Evolutionary conservation across 2,888 invertebrate species (phyloP).

Genomic region (Argynnis bischoffii): DNA sequence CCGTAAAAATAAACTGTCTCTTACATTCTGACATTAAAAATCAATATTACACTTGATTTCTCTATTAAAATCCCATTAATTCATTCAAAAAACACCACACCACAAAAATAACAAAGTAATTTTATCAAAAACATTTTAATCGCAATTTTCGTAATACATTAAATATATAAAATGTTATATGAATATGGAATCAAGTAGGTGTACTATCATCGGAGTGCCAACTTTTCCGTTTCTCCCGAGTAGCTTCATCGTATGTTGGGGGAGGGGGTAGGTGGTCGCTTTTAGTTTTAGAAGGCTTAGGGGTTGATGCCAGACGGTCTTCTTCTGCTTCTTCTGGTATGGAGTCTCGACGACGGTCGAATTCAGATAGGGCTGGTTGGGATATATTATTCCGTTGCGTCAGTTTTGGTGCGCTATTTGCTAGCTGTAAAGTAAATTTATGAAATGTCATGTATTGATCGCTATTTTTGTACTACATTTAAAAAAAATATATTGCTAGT

Average conservation of each 20-base stretch:
- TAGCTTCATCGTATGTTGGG: constrained; percentile 71
- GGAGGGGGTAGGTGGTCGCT: constrained; percentile 68
- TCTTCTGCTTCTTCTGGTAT: constrained; percentile 84
- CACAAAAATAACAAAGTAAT: neutral
- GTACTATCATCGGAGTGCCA: constrained; percentile 79
- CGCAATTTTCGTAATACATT: constrained; percentile 1
- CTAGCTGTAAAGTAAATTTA: constrained; percentile 65
- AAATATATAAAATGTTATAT: constrained; percentile 3
- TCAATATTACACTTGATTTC: no score
- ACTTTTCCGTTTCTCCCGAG: constrained; percentile 73
- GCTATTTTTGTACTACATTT: no score
- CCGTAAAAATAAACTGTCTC: no score
- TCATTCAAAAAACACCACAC: neutral
- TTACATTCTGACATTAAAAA: no score
- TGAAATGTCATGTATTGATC: no score
- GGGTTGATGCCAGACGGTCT: constrained; percentile 58
- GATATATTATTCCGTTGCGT: constrained; percentile 83
- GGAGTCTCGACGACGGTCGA: constrained; percentile 83
- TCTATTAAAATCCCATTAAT: no score
- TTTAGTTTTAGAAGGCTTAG: constrained; percentile 64
- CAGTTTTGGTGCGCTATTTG: constrained; percentile 85
- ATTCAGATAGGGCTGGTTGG: constrained; percentile 82
- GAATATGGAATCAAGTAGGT: constrained; percentile 60
- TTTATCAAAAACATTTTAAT: constrained; percentile 5
- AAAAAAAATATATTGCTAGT: neutral